Evolutionary conservation across 2,888 invertebrate genomes (phyloP), one percentile per base, ranked within the genome.

Genomic region (Griposia aprilina): DNA sequence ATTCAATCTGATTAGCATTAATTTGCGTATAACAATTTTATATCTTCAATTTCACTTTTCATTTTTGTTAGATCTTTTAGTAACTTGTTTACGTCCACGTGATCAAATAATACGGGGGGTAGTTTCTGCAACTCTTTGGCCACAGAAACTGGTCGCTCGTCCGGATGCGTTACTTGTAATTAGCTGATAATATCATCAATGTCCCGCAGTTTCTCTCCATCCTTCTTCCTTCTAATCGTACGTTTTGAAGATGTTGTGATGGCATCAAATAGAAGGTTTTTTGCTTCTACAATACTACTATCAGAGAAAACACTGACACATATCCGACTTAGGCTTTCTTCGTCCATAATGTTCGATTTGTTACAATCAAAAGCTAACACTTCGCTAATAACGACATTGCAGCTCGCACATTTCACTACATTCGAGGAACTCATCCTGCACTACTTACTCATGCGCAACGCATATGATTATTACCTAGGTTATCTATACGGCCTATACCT

Each of bases 311-410:
- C 72, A 50, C 50, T 71, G 20, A 63, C 17, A 72, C 72, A 52
- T 6, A 52, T 52, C 72, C 63, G 11, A 52, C 36, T 41, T 11
- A 52, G 50, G 36, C 50, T 72, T 62, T 72, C 62, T 11, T 50
- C 48, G 30, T 60, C 62, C 72, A 52, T 72, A 62, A 72, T 72
- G 62, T 52, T 36, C 36, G 62, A n/a, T 52, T 41, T 63, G 52
- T 63, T 63, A 52, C 62, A 63, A 5, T 63, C 72, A 23, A 71
- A 60, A 13, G 48, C 59, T 71, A 36, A 36, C 30, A 36, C 30
- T 36, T 36, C 30, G 30, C 3, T 36, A 36, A 36, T 36, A 36
- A 36, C 30, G 30, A 36, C 30, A 36, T 36, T 36, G 30, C 30
- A 36, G 30, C 30, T 36, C 30, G 30, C 30, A 36, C 30, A 36